Evolutionary conservation across 2,888 invertebrate species (phyloP), one percentile per base, ranked within the genome.

Genomic region (Eilema sororculum): DNA sequence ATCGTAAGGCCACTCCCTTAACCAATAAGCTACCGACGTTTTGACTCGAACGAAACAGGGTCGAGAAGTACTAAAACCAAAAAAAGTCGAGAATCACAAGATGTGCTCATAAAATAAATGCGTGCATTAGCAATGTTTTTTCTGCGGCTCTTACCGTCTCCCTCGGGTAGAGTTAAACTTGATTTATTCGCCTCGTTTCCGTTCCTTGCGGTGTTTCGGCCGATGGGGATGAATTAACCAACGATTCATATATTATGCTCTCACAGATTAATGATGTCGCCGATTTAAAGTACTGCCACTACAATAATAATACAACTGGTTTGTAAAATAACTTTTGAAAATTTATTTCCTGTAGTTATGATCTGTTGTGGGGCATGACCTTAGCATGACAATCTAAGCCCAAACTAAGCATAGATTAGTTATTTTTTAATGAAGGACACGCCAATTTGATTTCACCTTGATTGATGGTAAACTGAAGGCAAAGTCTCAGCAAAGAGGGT

Each of bases 161-260:
- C 91, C 90, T 88, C 72, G 68, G 90, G 90, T 91, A 76, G 89
- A 90, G 90, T 91, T 91, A 89, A 87, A 86, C 85, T 86, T 93
- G 94, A 94, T 94, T 93, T 93, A 93, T 93, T 88, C 87, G 85
- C 84, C 86, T 91, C 91, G 90, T 94, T 94, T 93, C 90, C 90
- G 81, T 61, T 78, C 75, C 75, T 82, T 76, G 80, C 71, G 79
- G 81, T 61, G 75, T 74, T 74, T 72, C 52, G 62, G 72, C 73
- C 80, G 71, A 75, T 71, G 77, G 71, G 79, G 79, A 79, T 82
- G 80, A 83, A 87, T 88, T 86, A 86, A 83, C 80, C 70, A 56
- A 74, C 74, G 78, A 72, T 75, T 75, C 77, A 66, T 82, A n/a
- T 52, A 52, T 52, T 52, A 74, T 78, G 72, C 75, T 72, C 80